phyloP scores from a whole-genome alignment of 2,113 vertebrate genomes.

The Elgaria multicarinata region DNA sequence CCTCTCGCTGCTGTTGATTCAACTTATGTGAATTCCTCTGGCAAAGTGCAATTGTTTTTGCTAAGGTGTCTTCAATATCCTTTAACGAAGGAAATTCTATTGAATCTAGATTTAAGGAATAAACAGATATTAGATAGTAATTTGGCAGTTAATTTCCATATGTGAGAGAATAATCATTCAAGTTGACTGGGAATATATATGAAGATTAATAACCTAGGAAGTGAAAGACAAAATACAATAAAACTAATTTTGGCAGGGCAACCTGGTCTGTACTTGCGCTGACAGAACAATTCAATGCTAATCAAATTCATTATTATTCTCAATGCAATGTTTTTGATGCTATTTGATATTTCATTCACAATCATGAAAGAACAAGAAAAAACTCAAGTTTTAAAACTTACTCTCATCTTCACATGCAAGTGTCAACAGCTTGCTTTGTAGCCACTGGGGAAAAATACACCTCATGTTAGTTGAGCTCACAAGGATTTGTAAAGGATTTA shows the following conservation, averaged over 20 bases:
- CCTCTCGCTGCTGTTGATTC: slow-evolving; percentile 91
- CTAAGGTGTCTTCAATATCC: slow-evolving; percentile 80
- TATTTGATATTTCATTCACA: slow-evolving; percentile 9
- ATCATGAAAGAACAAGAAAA: neutral
- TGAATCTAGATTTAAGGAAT: slow-evolving; percentile 44
- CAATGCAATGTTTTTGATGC: accelerated
- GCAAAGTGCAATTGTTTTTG: slow-evolving; percentile 88
- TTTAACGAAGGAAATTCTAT: slow-evolving; percentile 67
- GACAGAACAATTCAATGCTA: neutral
- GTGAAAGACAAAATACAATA: neutral
- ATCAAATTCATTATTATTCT: neutral
- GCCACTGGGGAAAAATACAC: slow-evolving; percentile 65
- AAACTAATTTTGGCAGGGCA: neutral
- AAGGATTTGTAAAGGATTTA: neutral
- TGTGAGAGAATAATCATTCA: neutral
- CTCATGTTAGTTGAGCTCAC: slow-evolving; percentile 4
- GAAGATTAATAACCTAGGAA: neutral
- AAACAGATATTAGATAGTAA: slow-evolving; percentile 11
- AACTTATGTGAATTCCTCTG: slow-evolving; percentile 89
- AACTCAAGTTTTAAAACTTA: slow-evolving; percentile 67
- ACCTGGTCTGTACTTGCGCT: neutral
- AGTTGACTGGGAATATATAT: neutral
- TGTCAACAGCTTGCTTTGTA: slow-evolving; percentile 76
- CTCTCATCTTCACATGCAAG: slow-evolving; percentile 70
- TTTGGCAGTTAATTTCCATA: neutral